phyloP scores from a whole-genome alignment of 2,888 invertebrate genomes.

The Leptopterna dolabrata region DNA sequence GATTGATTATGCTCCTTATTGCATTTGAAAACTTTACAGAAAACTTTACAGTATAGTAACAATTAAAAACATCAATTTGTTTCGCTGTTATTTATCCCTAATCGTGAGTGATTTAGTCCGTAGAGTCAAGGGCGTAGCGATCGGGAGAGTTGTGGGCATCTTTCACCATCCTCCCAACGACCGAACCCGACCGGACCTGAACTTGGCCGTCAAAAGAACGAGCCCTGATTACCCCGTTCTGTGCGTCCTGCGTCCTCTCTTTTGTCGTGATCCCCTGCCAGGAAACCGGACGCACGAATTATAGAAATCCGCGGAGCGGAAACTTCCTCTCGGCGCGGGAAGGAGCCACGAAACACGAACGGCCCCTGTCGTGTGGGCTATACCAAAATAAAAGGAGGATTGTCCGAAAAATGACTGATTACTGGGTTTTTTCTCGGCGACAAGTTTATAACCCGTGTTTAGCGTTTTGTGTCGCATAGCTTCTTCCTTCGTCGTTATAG shows the following conservation, averaged over 20 bases:
- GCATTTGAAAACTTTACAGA: no score
- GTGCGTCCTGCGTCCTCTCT: not conserved
- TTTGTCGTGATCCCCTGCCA: not conserved
- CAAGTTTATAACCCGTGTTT: not conserved
- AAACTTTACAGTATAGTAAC: no score
- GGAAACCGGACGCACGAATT: not conserved
- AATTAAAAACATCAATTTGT: no score
- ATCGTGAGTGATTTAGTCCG: no score
- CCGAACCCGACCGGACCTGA: not conserved
- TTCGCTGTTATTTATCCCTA: no score
- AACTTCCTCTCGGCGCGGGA: not conserved
- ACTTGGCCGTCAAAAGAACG: conserved; percentile 8
- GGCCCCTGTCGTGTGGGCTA: not conserved
- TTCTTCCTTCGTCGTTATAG: not conserved
- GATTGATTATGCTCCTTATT: no score
- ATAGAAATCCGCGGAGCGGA: conserved; percentile 35
- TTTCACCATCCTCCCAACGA: no score
- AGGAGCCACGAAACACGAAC: not conserved
- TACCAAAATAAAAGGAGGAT: not conserved
- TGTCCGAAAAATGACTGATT: not conserved
- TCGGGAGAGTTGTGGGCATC: no score
- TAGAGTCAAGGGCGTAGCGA: no score
- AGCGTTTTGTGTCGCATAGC: not conserved
- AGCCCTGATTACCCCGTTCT: not conserved
- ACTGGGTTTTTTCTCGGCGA: not conserved